Conservation (phyloP, 1,140 invertebrate genomes). For the Diploscapter pachys region DNA sequence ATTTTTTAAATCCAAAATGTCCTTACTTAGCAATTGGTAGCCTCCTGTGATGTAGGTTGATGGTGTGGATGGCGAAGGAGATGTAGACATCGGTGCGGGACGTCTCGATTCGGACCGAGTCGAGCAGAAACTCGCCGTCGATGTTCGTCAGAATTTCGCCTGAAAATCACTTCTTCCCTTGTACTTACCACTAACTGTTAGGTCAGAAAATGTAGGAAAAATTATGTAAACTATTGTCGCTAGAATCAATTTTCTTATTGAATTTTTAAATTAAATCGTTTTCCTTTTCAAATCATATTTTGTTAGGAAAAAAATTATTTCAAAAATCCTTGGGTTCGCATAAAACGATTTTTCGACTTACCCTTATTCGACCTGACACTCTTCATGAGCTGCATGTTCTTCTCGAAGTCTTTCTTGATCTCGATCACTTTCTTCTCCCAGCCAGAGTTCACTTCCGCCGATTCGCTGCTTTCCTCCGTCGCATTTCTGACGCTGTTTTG, state of each 20-base stretch:
- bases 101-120: slow-evolving; percentile 31
- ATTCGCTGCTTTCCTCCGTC: too few species aligned
- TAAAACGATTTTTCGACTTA: neutral
- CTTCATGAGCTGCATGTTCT: slow-evolving; percentile 18
- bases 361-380: slow-evolving; percentile 1
- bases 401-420: slow-evolving; percentile 21
- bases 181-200: too few species aligned
- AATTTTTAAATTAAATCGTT: too few species aligned
- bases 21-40: slow-evolving; percentile 1
- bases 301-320: neutral
- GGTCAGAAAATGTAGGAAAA: too few species aligned
- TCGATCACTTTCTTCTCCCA: slow-evolving; percentile 31
- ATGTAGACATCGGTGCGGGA: slow-evolving; percentile 29
- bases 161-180: neutral
- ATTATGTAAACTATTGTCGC: too few species aligned
- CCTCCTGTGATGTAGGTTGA: slow-evolving; percentile 17
- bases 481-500: too few species aligned
- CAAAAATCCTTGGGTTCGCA: too few species aligned
- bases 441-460: too few species aligned
- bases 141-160: neutral
- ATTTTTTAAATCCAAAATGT: neutral
- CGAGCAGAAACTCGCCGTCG: neutral
- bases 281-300: neutral
- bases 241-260: too few species aligned
- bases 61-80: slow-evolving; percentile 25